Base-by-base conservation (phyloP, 2,888 invertebrate species). In the Iselma pallidipennis region DNA sequence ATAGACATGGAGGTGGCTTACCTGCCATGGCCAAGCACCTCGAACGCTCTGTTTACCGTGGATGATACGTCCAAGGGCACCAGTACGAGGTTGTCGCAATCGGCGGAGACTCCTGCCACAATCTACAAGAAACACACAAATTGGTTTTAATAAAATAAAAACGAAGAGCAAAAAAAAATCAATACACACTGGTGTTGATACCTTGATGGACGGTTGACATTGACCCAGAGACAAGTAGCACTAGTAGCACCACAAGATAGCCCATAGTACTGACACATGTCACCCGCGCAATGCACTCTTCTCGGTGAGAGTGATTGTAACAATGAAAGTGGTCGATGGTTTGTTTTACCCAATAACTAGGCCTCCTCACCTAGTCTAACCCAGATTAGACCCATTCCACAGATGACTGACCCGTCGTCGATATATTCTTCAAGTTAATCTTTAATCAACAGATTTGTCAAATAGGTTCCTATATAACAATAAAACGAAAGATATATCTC, bases 1-100 rank as follows among this genome's bases (percentile, higher is more conserved):
- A n/a, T n/a, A n/a, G n/a, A n/a, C n/a, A n/a, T n/a, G n/a, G n/a
- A n/a, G 1, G 7, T 16, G 16, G 16, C 73, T 77, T 75, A 89
- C 91, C 87, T 91, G 92, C 92, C 92, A 93, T 0, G 93, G 92
- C 92, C 92, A 93, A 4, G 92, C 91, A 19, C 92, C 92, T 72
- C 88, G 83, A 63, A 87, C 88, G 61, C 91, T 91, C 69, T 90
- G 90, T 74, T 89, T 87, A 0, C 92, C 92, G 72, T 89, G 90
- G 74, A 92, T 91, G 74, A 92, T 91, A 65, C 92, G 84, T 4
- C 90, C 88, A 50, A 76, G 71, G 50, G 74, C 71, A 53, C 76
- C 79, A 2, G 82, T 76, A 0, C 89, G 80, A 26, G 89, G 89
- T 74, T 89, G 89, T 61, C 90, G 80, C 50, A 84, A 84, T 68